Conservation (phyloP, 2,113 vertebrate genomes). For the Clinocottus analis region DNA sequence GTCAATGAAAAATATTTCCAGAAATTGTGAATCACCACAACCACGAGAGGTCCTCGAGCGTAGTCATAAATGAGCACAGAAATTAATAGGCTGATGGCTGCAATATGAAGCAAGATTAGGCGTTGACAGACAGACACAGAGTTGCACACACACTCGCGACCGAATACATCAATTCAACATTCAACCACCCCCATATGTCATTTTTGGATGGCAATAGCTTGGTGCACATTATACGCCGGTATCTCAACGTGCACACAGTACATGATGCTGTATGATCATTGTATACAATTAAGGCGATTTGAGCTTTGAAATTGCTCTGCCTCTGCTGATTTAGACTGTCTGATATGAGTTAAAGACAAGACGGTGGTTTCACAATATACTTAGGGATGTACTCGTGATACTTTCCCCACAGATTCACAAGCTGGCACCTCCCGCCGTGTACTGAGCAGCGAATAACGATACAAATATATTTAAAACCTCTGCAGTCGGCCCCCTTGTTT, state of each 20-base stretch:
- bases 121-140: neutral
- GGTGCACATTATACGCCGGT: neutral
- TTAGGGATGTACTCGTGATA: neutral
- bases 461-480: constrained; percentile 23
- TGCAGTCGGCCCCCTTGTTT: constrained; percentile 78
- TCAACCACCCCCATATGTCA: neutral
- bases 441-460: constrained; percentile 27
- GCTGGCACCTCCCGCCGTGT: constrained; percentile 3
- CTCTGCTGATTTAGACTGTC: neutral
- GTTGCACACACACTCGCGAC: neutral
- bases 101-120: too few species aligned
- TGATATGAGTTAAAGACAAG: neutral
- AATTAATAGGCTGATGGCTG: too few species aligned
- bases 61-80: too few species aligned
- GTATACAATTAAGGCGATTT: neutral
- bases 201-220: neutral
- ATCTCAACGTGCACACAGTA: neutral
- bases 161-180: neutral
- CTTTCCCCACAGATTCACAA: constrained; percentile 15
- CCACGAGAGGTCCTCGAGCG: neutral
- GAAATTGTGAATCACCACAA: neutral
- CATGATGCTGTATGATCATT: neutral
- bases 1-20: too few species aligned
- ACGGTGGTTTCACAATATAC: constrained; percentile 15
- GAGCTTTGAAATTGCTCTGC: neutral